Evolutionary conservation across 2,113 vertebrate species (phyloP).

Genomic region (Chaetops frenatus): DNA sequence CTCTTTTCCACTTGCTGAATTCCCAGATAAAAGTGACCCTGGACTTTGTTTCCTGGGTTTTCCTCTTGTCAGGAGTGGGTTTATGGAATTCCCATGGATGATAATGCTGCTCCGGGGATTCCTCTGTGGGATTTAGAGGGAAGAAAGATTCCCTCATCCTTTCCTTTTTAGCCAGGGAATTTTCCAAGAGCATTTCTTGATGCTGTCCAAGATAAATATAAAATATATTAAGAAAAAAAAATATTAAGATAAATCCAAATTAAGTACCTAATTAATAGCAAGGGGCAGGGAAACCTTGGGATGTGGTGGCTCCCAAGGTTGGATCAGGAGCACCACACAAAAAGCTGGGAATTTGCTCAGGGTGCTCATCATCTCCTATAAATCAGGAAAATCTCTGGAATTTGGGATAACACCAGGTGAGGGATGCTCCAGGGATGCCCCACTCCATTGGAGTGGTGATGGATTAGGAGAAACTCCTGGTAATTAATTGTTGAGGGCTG

Average conservation of each 20-base stretch:
- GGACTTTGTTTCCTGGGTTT: not conserved
- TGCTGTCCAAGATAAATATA: not conserved
- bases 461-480: not conserved
- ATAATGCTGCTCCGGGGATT: not conserved
- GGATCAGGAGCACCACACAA: not conserved
- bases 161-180: not conserved
- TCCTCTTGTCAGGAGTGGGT: not conserved
- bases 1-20: not conserved
- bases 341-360: fast-evolving
- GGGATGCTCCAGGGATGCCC: not conserved
- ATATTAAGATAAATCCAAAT: not conserved
- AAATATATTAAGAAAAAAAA: fast-evolving
- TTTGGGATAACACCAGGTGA: fast-evolving
- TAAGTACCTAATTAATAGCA: not conserved
- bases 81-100: fast-evolving
- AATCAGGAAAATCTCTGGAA: not conserved
- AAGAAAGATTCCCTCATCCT: not conserved
- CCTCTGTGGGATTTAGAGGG: fast-evolving
- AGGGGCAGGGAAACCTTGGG: not conserved
- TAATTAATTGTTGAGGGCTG: not conserved
- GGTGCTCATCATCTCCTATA: fast-evolving
- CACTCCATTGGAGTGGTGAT: not conserved
- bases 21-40: not conserved
- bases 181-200: not conserved
- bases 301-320: not conserved